Base-by-base conservation (phyloP, 2,888 invertebrate species). In the Chrysolina haemoptera region DNA sequence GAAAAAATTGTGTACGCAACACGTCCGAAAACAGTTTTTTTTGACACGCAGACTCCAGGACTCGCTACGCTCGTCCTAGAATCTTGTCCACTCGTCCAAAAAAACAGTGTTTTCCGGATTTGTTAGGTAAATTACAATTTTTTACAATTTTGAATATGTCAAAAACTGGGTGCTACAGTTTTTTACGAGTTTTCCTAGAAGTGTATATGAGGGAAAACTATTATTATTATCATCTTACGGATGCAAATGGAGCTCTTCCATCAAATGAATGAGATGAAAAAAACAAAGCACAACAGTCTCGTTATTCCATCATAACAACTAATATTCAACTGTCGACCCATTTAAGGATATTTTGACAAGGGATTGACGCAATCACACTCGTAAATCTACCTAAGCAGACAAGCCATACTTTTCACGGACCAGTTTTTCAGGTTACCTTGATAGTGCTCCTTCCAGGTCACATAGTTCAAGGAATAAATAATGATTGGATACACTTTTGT, bases 331-430 rank as follows among this genome's bases (percentile, higher is more conserved):
- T 70, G 74, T 74, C 74, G 40, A 53, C 55, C 67, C 46, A 53
- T 62, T 69, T 62, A 20, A 43, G 18, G 66, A 62, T 73, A 70
- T 73, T 74, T 70, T 67, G 74, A 74, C 74, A 74, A 67, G 62
- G 67, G 74, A 70, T 27, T 70, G 70, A 70, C 70, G 41, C 62
- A 73, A 73, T 73, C 73, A n/a, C 41, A 65, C n/a, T 22, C 62
- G 43, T 66, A 50, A 66, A 73, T 73, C 73, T 73, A 55, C 41
- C 20, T 65, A 67, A 62, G 67, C 62, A 62, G 59, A 50, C 22
- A 68, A 65, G 43, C 64, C 62, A 40, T 46, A 55, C 63, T 63
- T 64, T 64, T 63, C 35, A 59, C 46, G 46, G 27, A 18, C 73
- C 64, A 63, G 63, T 59, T 59, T 9, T 59, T 27, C 6, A 35